Conservation (phyloP, 2,888 invertebrate genomes). For the Vandiemenella viatica region DNA sequence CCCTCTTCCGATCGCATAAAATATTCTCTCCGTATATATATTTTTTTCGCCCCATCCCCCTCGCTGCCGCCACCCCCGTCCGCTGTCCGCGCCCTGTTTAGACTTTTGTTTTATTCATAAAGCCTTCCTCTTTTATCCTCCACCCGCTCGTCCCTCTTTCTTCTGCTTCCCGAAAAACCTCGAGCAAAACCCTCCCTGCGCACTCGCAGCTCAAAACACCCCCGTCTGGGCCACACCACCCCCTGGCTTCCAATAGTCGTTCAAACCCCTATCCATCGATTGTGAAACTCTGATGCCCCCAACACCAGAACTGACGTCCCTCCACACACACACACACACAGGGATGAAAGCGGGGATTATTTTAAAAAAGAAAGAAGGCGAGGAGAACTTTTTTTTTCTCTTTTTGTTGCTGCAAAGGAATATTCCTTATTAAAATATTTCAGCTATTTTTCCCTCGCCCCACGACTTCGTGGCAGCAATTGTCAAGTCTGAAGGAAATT, state of each 20-base stretch:
- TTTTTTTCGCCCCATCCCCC: constrained; percentile 11
- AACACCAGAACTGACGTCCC: not conserved
- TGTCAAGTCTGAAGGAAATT: no score
- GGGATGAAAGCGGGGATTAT: not conserved
- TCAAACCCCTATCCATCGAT: constrained; percentile 5
- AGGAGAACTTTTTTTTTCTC: no score
- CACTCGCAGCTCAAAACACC: no score
- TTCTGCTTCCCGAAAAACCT: no score
- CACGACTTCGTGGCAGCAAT: no score
- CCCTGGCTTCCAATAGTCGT: constrained; percentile 10
- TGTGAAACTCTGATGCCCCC: constrained; percentile 13
- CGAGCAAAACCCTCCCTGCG: no score
- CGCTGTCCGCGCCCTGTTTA: constrained; percentile 27
- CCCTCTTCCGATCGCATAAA: constrained; percentile 17
- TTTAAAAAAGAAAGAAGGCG: no score
- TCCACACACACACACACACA: not conserved
- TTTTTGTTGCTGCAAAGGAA: no score
- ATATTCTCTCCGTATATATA: constrained; percentile 19
- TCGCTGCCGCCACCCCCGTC: constrained; percentile 23
- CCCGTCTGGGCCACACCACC: no score
- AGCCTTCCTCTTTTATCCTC: constrained; percentile 21
- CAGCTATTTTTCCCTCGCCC: no score
- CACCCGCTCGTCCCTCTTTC: no score
- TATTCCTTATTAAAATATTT: no score
- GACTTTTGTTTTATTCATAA: constrained; percentile 36